Base-by-base conservation (phyloP, 2,888 invertebrate genomes). In the Pheosia tremula region DNA sequence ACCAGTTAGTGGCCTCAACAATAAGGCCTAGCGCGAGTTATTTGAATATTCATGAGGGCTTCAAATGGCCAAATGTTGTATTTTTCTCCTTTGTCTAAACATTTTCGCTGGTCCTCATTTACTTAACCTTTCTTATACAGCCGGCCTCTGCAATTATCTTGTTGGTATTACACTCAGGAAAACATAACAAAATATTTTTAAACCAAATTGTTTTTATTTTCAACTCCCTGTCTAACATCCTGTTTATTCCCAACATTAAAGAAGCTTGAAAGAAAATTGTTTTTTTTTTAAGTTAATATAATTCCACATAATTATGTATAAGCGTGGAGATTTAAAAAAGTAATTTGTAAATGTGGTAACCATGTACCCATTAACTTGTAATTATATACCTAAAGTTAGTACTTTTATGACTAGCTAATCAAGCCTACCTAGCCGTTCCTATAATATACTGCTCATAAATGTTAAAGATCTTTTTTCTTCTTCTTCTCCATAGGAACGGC, bases 21-120 rank as follows among this genome's bases (percentile, higher is more conserved):
- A 67, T 67, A 72, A 68, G 67, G 41, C 66, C 68, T 66, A 56
- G 62, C 57, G 52, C 57, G 52, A 65, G 61, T 54, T 64, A 43
- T 68, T 68, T 75, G 72, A 69, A 77, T 75, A 75, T 75, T 75
- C 72, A 77, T 75, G 67, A 75, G 24, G 61, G 37, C 62, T 66
- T 59, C 63, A 66, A 75, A 77, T 76, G 72, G 68, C 67, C 61
- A 59, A 76, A 69, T 69, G 64, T 67, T 69, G 74, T 73, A 71
- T 67, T 76, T 76, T 72, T 66, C 62, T 67, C 71, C 61, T 73
- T 58, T 64, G 65, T 41, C 43, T 43, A 68, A 76, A 66, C 59
- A 64, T 74, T 73, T 74, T 68, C 64, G 66, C 63, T 68, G 57
- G 58, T 49, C 36, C 61, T 54, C 61, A 55, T 64, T 56, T 52